A percentile compares a stretch with the other conserved stretches of the same genome.
Evolutionary conservation across 2,113 vertebrate species (phyloP).

Genomic region (Dicentrarchus labrax): DNA sequence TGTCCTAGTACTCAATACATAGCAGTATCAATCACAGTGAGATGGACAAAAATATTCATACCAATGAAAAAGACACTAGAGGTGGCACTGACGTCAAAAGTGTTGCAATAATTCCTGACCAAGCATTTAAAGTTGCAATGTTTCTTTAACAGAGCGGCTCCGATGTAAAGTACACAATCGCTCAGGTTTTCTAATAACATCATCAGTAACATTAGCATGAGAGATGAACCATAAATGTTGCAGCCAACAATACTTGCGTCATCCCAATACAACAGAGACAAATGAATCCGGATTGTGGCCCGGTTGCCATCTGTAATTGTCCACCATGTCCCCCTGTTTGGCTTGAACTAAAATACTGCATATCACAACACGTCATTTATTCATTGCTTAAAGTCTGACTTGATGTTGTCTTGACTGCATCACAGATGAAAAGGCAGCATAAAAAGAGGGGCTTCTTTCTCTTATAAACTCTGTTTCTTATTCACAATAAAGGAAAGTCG

Average conservation of each 20-base stretch:
- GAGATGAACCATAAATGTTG: slow-evolving; percentile 11
- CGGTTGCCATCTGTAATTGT: background rate
- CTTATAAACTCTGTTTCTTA: slow-evolving; percentile 2
- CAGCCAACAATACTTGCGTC: slow-evolving; percentile 8
- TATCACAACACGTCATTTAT: background rate
- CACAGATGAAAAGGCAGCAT: background rate
- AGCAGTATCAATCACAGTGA: background rate
- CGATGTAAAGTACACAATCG: background rate
- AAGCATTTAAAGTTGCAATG: slow-evolving; percentile 4
- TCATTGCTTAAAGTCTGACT: background rate
- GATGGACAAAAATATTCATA: background rate
- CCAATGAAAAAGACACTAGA: background rate
- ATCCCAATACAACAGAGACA: background rate
- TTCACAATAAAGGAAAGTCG: slow-evolving; percentile 4
- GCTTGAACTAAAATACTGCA: background rate
- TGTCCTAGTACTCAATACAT: background rate
- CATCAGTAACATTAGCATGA: slow-evolving; percentile 21
- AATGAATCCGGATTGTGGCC: slow-evolving; percentile 6
- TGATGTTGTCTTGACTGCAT: background rate
- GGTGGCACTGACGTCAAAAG: background rate
- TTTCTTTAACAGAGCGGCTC: slow-evolving; percentile 9
- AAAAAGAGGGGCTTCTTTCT: background rate
- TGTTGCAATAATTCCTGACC: background rate
- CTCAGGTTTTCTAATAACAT: slow-evolving; percentile 11
- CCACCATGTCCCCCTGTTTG: slow-evolving; percentile 1